A percentile compares a stretch with the other conserved stretches of the same genome.
phyloP scores from a whole-genome alignment of 2,797 vertebrate genomes.

The Tadarida brasiliensis region DNA sequence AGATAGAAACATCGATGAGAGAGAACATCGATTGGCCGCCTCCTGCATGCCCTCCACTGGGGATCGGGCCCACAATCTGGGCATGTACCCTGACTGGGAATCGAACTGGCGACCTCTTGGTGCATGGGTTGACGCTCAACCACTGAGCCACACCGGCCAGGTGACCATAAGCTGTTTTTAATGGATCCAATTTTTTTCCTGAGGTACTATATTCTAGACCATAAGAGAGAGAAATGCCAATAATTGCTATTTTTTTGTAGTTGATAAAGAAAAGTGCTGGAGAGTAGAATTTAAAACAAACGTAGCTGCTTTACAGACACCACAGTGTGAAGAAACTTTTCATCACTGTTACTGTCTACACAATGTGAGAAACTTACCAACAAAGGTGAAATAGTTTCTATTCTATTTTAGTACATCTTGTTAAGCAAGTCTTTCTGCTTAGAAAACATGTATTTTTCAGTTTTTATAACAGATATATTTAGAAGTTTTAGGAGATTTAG shows the following conservation, averaged over 20 bases:
- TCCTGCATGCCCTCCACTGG: no score
- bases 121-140: no score
- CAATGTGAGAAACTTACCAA: constrained; percentile 59
- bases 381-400: constrained; percentile 51
- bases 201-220: neutral
- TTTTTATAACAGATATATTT: constrained; percentile 24
- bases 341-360: constrained; percentile 18
- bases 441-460: constrained; percentile 3
- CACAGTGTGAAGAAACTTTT: constrained; percentile 63
- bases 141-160: no score
- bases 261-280: constrained; percentile 15
- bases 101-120: no score
- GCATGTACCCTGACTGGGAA: no score
- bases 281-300: constrained; percentile 59
- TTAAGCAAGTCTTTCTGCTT: constrained; percentile 28
- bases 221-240: neutral
- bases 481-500: constrained; percentile 10
- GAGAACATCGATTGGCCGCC: no score
- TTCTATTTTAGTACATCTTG: constrained; percentile 66
- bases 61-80: no score
- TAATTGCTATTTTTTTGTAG: neutral
- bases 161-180: neutral
- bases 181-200: neutral
- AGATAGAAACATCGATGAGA: no score
- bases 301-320: constrained; percentile 1